phyloP scores from a whole-genome alignment of 2,888 invertebrate species.

The Cephus runcator region DNA sequence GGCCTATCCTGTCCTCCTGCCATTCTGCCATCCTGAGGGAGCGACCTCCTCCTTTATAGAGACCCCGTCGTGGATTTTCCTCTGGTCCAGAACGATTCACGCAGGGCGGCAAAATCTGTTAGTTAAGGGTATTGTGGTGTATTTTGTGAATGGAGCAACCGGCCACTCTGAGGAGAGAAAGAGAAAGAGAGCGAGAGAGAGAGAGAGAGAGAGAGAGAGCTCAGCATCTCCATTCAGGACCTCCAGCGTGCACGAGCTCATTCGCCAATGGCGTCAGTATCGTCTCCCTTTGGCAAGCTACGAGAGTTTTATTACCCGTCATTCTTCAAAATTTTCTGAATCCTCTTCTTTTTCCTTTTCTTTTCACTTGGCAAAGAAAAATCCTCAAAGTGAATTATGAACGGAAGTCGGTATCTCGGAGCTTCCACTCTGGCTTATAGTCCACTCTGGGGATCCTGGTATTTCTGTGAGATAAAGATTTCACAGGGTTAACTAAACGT shows the following conservation, averaged over 20 bases:
- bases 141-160: constrained; percentile 52
- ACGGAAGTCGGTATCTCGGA: background rate
- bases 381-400: background rate
- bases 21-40: background rate
- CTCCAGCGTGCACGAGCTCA: constrained; percentile 43
- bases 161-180: constrained; percentile 31
- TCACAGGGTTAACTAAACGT: background rate
- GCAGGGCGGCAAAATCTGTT: constrained; percentile 49
- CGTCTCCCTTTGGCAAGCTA: background rate
- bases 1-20: background rate
- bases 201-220: constrained; percentile 19
- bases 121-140: constrained; percentile 54
- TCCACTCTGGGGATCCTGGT: background rate
- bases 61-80: constrained; percentile 36
- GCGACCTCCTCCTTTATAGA: background rate
- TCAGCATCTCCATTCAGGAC: constrained; percentile 48
- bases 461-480: background rate
- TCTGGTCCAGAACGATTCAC: constrained; percentile 22
- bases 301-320: background rate
- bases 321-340: background rate
- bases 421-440: background rate
- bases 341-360: constrained; percentile 13
- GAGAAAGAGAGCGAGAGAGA: constrained; percentile 15
- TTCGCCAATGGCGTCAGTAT: constrained; percentile 48
- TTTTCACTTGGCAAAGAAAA: background rate